Evolutionary conservation across 2,113 vertebrate genomes (phyloP).

Genomic region (Erinaceus europaeus): DNA sequence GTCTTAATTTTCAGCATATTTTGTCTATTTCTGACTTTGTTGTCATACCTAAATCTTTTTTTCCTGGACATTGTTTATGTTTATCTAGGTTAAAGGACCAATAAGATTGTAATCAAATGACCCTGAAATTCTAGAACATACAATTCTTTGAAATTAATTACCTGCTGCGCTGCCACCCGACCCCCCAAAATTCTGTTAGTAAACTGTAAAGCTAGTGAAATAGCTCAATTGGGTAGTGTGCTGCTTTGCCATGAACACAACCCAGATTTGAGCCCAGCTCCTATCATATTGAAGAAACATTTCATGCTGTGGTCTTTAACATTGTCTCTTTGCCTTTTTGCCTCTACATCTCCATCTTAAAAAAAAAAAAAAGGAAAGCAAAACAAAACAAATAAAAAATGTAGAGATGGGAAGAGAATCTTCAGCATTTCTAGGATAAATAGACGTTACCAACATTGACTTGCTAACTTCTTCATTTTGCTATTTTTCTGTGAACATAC

Average conservation of each 20-base stretch:
- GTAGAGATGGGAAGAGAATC: neutral
- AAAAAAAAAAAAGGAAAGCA: too few species aligned
- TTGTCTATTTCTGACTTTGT: neutral
- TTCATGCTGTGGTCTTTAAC: too few species aligned
- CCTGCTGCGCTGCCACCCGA: too few species aligned
- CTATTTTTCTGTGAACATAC: neutral
- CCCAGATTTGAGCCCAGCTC: too few species aligned
- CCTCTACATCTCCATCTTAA: too few species aligned
- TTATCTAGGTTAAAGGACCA: neutral
- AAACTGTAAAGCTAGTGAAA: too few species aligned
- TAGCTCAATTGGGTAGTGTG: too few species aligned
- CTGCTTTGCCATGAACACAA: too few species aligned
- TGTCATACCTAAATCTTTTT: neutral
- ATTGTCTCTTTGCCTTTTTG: too few species aligned
- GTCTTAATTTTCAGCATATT: slow-evolving; percentile 5
- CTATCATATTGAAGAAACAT: too few species aligned
- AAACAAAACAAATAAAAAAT: too few species aligned
- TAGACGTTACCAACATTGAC: neutral
- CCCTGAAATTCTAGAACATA: neutral
- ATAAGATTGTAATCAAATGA: neutral
- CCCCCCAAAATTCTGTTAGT: too few species aligned
- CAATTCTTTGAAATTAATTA: neutral
- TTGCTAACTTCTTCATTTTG: neutral
- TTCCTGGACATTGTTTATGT: neutral
- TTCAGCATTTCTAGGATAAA: neutral